Conservation (phyloP, 2,888 invertebrate species). For the Nycteola revayana region DNA sequence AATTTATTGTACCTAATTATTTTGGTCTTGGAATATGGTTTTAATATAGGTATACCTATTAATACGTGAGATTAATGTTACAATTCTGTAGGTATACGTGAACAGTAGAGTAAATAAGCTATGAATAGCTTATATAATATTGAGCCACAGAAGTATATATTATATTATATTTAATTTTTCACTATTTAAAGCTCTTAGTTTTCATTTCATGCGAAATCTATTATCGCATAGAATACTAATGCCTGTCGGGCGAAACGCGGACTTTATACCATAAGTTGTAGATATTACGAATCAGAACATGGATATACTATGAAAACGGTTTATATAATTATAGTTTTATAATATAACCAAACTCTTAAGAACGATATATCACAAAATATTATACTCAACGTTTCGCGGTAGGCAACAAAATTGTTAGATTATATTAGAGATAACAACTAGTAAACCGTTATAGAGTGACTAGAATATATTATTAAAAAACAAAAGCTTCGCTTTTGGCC, state of each 20-base stretch:
- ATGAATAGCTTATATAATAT: conserved; percentile 75
- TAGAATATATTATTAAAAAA: conserved; percentile 63
- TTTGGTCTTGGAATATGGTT: conserved; percentile 67
- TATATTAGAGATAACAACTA: conserved; percentile 65
- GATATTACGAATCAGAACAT: background rate
- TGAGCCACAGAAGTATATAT: conserved; percentile 78
- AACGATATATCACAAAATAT: too few relatives aligned
- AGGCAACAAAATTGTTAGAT: conserved; percentile 48
- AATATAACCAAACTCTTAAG: too few relatives aligned
- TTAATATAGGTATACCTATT: conserved; percentile 34
- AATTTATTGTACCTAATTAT: conserved; percentile 37
- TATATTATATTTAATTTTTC: conserved; percentile 75
- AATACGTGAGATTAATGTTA: conserved; percentile 45
- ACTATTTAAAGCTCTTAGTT: conserved; percentile 83
- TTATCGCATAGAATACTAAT: conserved; percentile 66
- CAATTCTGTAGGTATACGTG: conserved; percentile 60
- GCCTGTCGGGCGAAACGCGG: conserved; percentile 39
- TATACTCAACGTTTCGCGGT: conserved; percentile 35
- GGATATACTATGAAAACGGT: conserved; percentile 1
- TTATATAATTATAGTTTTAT: too few relatives aligned
- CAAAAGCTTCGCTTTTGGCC: conserved; percentile 76
- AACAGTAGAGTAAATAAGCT: conserved; percentile 72
- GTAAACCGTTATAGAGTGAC: conserved; percentile 62
- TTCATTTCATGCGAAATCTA: conserved; percentile 71
- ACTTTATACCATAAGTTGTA: conserved; percentile 3